phyloP scores from a whole-genome alignment of 2,888 invertebrate genomes.

The Platypus cylindrus region DNA sequence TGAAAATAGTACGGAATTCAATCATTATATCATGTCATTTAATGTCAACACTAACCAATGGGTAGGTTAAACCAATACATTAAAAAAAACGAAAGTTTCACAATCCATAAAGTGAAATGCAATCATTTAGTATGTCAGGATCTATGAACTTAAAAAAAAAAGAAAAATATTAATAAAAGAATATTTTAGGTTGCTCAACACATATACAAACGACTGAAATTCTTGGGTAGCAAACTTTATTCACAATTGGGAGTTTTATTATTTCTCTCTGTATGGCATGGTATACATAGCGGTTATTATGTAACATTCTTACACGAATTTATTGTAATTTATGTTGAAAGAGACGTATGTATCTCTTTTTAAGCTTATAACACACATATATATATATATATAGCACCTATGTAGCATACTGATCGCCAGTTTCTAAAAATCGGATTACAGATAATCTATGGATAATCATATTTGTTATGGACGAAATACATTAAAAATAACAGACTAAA shows the following conservation, averaged over 20 bases:
- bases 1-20: constrained; percentile 74
- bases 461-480: too few relatives aligned
- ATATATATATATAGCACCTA: too few relatives aligned
- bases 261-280: constrained; percentile 94
- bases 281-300: constrained; percentile 89
- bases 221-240: constrained; percentile 65
- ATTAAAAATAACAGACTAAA: too few relatives aligned
- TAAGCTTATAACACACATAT: neutral
- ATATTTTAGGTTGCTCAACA: constrained; percentile 53
- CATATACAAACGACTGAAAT: constrained; percentile 85
- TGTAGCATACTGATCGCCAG: too few relatives aligned
- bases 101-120: neutral
- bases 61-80: constrained; percentile 37
- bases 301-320: constrained; percentile 87
- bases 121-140: too few relatives aligned
- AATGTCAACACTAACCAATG: constrained; percentile 94
- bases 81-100: neutral
- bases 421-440: too few relatives aligned
- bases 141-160: neutral
- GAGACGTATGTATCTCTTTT: constrained; percentile 50
- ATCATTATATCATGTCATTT: constrained; percentile 81
- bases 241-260: constrained; percentile 74
- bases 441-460: too few relatives aligned
- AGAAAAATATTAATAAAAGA: neutral
- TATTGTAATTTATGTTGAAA: constrained; percentile 72